These are phyloP conservation scores for Brienomyrus longianalis DNA, from an alignment of 2,113 vertebrate species.

Conservation along the genomic window DNA sequence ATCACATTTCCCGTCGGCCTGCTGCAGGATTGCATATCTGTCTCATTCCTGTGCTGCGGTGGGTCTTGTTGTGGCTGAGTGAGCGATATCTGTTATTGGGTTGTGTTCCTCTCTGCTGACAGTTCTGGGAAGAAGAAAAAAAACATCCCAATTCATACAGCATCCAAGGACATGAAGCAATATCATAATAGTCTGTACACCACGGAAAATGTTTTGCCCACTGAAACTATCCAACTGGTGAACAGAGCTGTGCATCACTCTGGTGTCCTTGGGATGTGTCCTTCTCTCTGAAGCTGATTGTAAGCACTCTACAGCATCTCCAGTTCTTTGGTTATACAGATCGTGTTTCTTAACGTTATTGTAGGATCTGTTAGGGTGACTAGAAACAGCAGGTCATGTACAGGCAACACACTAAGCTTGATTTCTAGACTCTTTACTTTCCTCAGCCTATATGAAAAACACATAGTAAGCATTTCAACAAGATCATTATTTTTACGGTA, in stretches of 20 bases:
- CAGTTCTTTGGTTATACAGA: not conserved
- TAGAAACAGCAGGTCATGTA: not conserved
- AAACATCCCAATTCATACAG: constrained; percentile 51
- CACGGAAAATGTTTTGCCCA: constrained; percentile 46
- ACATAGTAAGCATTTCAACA: not conserved
- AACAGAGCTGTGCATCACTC: constrained; percentile 54
- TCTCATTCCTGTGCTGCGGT: not conserved
- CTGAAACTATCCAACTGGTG: constrained; percentile 40
- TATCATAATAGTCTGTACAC: constrained; percentile 58
- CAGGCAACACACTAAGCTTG: not conserved
- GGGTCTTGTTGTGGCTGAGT: not conserved
- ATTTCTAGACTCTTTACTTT: not conserved
- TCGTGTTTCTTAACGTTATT: not conserved
- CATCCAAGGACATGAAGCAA: constrained; percentile 54
- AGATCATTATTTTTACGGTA: not conserved
- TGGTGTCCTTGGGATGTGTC: constrained; percentile 58
- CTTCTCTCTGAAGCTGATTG: not conserved
- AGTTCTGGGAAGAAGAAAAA: constrained; percentile 28
- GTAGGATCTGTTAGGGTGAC: not conserved
- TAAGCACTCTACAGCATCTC: constrained; percentile 28
- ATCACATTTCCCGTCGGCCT: not conserved
- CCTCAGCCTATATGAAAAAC: not conserved
- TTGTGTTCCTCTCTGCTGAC: not conserved
- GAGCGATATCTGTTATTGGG: not conserved
- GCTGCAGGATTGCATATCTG: not conserved